Evolutionary conservation across 2,113 vertebrate genomes (phyloP).

Genomic region (Camelus dromedarius): DNA sequence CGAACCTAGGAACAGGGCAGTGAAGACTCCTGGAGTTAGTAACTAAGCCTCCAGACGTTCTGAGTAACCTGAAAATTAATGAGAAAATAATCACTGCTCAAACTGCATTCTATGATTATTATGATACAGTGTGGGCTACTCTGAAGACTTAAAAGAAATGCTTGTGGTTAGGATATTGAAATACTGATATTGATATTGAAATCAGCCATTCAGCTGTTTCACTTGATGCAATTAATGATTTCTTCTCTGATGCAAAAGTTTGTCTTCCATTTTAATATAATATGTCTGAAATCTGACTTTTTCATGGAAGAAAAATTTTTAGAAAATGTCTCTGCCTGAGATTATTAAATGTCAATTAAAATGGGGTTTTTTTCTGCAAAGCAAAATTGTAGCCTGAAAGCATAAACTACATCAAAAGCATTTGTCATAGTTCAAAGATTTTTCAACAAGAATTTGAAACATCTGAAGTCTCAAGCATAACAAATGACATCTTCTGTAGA

Average conservation of each 20-base stretch:
- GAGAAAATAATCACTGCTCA: not conserved
- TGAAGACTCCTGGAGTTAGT: not conserved
- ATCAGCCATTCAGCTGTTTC: not conserved
- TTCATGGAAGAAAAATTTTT: not conserved
- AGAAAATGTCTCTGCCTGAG: not conserved
- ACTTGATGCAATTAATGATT: slow-evolving; percentile 13
- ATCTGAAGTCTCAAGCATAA: not conserved
- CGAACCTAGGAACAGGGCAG: not conserved
- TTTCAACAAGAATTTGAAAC: slow-evolving; percentile 26
- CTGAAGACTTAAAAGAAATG: slow-evolving; percentile 42
- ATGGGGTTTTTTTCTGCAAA: not conserved
- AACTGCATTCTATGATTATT: not conserved
- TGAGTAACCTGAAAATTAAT: not conserved
- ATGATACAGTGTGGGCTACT: not conserved
- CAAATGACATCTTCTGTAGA: not conserved
- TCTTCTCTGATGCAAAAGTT: not conserved
- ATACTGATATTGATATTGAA: not conserved
- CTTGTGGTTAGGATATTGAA: not conserved
- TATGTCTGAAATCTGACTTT: slow-evolving; percentile 12
- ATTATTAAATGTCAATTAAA: slow-evolving; percentile 42
- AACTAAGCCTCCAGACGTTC: not conserved
- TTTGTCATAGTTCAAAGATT: not conserved
- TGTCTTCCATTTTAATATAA: slow-evolving; percentile 23
- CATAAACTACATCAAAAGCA: slow-evolving; percentile 14
- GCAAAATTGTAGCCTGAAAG: slow-evolving; percentile 2